Evolutionary conservation across 2,113 vertebrate species (phyloP).

Genomic region (Corythornis vintsioides): DNA sequence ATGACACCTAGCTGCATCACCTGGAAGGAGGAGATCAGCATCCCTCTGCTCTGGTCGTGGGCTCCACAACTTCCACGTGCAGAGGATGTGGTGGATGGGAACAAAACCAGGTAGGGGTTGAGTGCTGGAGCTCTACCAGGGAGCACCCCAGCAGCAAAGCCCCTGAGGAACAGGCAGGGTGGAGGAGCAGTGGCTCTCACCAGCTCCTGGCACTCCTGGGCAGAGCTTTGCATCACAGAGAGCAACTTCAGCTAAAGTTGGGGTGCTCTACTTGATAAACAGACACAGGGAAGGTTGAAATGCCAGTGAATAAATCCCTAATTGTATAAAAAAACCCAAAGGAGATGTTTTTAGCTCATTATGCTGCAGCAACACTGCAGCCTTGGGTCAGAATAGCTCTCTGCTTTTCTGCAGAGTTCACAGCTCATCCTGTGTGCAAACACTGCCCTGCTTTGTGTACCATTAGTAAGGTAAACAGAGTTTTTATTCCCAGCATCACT

Average conservation of each 20-base stretch:
- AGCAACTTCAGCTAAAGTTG: not conserved
- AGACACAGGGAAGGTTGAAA: not conserved
- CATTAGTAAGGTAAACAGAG: not conserved
- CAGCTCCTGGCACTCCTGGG: no score
- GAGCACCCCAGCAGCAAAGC: not conserved
- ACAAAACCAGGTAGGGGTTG: not conserved
- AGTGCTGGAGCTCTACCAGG: not conserved
- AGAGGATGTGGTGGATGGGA: not conserved
- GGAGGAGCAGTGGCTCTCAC: no score
- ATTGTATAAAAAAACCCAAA: not conserved
- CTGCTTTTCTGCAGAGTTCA: not conserved
- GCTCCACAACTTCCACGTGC: not conserved
- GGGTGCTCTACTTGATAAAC: not conserved
- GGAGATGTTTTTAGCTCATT: not conserved
- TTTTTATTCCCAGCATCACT: not conserved
- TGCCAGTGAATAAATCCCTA: not conserved
- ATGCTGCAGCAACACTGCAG: not conserved
- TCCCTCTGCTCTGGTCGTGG: accelerated
- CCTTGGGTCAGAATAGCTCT: not conserved
- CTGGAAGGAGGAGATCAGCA: not conserved
- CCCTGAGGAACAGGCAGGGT: no score
- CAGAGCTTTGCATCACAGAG: not conserved
- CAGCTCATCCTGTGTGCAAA: not conserved
- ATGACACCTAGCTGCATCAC: not conserved
- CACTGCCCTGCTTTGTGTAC: no score